These are phyloP conservation scores for Podarcis muralis DNA, from an alignment of 2,113 vertebrate species.

Conservation along the genomic window DNA sequence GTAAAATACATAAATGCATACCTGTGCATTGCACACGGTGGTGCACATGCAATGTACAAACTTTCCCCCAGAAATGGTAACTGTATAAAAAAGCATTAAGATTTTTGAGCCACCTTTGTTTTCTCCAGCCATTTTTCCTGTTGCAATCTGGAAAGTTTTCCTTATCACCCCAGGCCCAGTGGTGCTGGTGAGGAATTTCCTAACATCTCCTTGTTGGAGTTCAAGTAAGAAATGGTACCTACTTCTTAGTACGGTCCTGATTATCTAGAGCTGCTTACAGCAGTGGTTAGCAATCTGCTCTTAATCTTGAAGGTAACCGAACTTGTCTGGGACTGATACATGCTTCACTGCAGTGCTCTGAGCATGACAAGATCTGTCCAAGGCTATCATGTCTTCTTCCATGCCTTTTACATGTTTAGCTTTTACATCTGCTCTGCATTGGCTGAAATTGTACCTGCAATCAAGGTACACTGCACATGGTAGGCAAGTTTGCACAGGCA, in stretches of 20 bases:
- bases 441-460: slow-evolving; percentile 47
- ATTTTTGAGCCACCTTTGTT: not conserved
- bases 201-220: not conserved
- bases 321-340: slow-evolving; percentile 23
- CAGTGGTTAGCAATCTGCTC: fast-evolving
- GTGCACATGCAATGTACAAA: not conserved
- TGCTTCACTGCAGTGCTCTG: not conserved
- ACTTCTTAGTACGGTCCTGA: not conserved
- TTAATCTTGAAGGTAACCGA: fast-evolving
- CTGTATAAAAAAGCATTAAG: not conserved
- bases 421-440: fast-evolving
- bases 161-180: not conserved
- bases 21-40: not conserved
- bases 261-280: not conserved
- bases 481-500: slow-evolving; percentile 38
- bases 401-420: not conserved
- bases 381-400: slow-evolving; percentile 19
- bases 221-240: too few relatives aligned
- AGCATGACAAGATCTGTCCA: not conserved
- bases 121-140: too few relatives aligned
- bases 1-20: not conserved
- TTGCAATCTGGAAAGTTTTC: not conserved
- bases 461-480: not conserved
- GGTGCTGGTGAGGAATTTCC: not conserved
- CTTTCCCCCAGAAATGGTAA: not conserved